Base-by-base conservation (phyloP, 2,888 invertebrate genomes). In the Malthinus flaveolus region DNA sequence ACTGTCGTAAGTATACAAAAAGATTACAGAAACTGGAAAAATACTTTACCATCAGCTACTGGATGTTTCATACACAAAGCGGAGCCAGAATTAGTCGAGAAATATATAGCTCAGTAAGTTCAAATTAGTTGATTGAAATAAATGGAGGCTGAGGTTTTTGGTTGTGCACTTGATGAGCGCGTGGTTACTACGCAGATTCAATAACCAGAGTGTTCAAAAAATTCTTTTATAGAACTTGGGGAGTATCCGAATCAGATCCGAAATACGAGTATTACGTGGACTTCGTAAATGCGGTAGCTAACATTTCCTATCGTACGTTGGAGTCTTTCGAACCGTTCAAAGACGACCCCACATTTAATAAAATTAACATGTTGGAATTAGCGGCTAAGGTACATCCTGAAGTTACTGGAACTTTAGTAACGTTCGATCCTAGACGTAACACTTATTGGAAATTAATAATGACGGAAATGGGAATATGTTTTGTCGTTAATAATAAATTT, bases 391-490 rank as follows among this genome's bases (percentile, higher is more conserved):
- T 85, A 11, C 79, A 82, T 75, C 81, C 82, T 1, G 73, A 77
- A 1, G 59, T 78, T 1, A 69, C 77, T 1, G 76, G 82, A 1
- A 82, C 80, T 59, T 73, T 81, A 3, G 79, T 80, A 1, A 82
- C 83, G 49, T 82, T 81, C 1, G 80, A 81, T 15, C 74, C 71
- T 1, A 70, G 71, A 47, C 66, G 69, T 1, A 71, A 73, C 62
- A 66, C 68, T 3, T 66, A 69, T 1, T 85, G 84, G 83, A 73
- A 73, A 0, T 76, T 82, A 0, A 80, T 86, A 1, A 83, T 89
- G 79, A 87, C 88, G 0, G 89, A 90, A 67, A 75, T 82, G 5
- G 89, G 89, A 0, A 78, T 82, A 0, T 90, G 89, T 66, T 85
- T 84, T 70, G 80, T 82, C 3, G 83, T 85, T 32, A 89, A 88